Conservation (phyloP, 2,113 vertebrate genomes). For the Monarcha castaneiventris region DNA sequence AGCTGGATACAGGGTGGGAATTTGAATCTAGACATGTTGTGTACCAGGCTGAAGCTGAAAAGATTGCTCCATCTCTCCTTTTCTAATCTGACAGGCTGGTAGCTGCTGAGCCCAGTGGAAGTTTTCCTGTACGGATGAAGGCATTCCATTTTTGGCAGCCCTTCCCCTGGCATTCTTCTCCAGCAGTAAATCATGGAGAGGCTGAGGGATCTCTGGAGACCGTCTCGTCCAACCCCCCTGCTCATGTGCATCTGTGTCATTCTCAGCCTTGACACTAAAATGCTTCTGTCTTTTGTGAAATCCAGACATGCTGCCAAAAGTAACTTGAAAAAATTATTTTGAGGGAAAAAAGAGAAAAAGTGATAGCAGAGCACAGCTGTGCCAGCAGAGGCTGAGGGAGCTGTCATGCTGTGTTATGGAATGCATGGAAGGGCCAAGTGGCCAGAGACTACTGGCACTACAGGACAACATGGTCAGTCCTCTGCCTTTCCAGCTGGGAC, state of each 20-base stretch:
- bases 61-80: background rate
- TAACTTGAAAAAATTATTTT: background rate
- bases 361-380: background rate
- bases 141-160: background rate
- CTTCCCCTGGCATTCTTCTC: background rate
- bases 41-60: background rate
- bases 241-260: background rate
- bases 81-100: background rate
- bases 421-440: background rate
- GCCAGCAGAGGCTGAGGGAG: background rate
- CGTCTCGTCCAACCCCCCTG: accelerated
- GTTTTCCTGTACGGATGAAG: background rate
- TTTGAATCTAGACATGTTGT: background rate
- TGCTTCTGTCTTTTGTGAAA: background rate
- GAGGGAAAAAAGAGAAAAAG: background rate
- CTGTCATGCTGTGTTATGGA: background rate
- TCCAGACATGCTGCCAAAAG: background rate
- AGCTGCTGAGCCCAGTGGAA: background rate
- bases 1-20: background rate
- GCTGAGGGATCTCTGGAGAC: constrained; percentile 1
- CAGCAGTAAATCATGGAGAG: background rate
- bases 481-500: background rate
- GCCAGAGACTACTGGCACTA: background rate
- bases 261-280: background rate
- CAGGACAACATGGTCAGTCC: background rate